Conservation (phyloP, 2,888 invertebrate species). For the Andrena chrysosceles region DNA sequence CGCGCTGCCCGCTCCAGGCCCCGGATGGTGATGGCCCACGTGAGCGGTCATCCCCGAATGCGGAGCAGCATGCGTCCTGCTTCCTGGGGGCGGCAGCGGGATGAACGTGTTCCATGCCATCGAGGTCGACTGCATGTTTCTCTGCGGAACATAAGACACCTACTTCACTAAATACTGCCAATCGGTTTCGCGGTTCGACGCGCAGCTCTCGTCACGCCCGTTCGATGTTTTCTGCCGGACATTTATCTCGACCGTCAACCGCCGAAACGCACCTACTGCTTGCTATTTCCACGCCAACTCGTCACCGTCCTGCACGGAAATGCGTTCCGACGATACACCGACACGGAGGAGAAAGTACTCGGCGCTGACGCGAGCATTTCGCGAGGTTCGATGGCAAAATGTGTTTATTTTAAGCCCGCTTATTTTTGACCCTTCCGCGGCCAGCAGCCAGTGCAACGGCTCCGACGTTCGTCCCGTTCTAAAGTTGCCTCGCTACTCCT, state of each 20-base stretch:
- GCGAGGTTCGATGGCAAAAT: conserved; percentile 34
- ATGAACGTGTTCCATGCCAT: conserved; percentile 83
- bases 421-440: conserved; percentile 26
- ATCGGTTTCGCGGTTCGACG: conserved; percentile 46
- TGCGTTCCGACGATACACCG: conserved; percentile 18
- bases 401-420: conserved; percentile 33
- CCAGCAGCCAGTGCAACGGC: conserved; percentile 16
- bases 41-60: conserved; percentile 76
- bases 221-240: conserved; percentile 18
- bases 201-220: conserved; percentile 25
- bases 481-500: background rate
- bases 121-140: conserved; percentile 82
- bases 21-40: conserved; percentile 80
- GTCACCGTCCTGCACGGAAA: conserved; percentile 13
- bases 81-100: conserved; percentile 80
- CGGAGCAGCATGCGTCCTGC: conserved; percentile 78
- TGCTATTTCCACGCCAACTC: conserved; percentile 19
- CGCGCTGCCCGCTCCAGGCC: conserved; percentile 68
- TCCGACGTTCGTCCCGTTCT: background rate
- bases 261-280: background rate
- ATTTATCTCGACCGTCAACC: background rate
- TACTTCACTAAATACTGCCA: conserved; percentile 83
- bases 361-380: conserved; percentile 31
- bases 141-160: conserved; percentile 83
- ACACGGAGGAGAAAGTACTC: conserved; percentile 20